These are phyloP conservation scores for Ceratoteleas bidentatus DNA, from an alignment of 1,140 invertebrate species.

Conservation along the genomic window DNA sequence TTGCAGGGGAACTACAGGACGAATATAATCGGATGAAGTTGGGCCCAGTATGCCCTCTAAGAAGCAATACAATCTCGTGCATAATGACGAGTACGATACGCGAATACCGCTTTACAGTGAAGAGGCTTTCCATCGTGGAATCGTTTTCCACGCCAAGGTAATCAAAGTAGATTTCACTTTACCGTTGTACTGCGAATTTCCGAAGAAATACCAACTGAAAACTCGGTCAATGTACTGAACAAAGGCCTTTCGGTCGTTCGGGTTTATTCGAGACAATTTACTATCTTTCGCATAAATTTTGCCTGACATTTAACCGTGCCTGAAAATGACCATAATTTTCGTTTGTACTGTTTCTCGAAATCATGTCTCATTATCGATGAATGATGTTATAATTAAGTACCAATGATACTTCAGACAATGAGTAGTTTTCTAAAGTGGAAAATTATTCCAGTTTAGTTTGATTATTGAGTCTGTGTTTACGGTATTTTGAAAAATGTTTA, in stretches of 20 bases:
- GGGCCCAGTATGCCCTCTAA: constrained; percentile 89
- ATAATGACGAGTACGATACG: constrained; percentile 96
- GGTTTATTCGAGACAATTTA: neutral
- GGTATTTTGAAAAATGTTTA: too few species aligned
- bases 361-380: too few species aligned
- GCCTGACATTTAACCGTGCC: neutral
- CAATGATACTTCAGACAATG: too few species aligned
- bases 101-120: constrained; percentile 96
- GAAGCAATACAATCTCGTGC: constrained; percentile 95
- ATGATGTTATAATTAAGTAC: too few species aligned
- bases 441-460: too few species aligned
- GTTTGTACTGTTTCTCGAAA: too few species aligned
- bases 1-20: constrained; percentile 76
- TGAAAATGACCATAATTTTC: neutral
- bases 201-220: constrained; percentile 35
- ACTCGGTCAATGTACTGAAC: constrained; percentile 29
- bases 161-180: constrained; percentile 62
- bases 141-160: constrained; percentile 98
- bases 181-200: constrained; percentile 44
- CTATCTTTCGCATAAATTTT: constrained; percentile 4
- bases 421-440: too few species aligned
- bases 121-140: constrained; percentile 97
- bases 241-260: constrained; percentile 5
- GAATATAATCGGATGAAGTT: constrained; percentile 76
- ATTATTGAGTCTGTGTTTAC: too few species aligned